Evolutionary conservation across 2,113 vertebrate species (phyloP).

Genomic region (Heterocephalus glaber): DNA sequence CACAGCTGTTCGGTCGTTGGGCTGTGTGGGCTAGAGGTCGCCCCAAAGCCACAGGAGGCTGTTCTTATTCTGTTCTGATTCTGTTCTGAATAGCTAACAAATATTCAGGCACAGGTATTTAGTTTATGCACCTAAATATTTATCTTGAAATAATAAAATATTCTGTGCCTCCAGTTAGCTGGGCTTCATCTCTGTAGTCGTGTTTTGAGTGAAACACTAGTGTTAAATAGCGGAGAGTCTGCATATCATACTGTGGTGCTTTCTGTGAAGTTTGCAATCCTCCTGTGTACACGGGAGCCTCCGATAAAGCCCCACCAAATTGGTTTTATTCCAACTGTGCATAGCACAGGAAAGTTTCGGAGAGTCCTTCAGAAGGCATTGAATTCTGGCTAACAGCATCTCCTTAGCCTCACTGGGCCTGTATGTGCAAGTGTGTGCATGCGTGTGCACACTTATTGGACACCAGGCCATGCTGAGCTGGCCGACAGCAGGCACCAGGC

Average conservation of each 20-base stretch:
- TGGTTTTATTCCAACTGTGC: background rate
- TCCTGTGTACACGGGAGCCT: background rate
- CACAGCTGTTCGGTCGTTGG: background rate
- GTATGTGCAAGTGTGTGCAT: background rate
- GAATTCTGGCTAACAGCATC: background rate
- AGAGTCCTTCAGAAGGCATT: background rate
- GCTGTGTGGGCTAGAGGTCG: background rate
- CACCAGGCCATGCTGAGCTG: background rate
- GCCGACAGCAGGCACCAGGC: background rate
- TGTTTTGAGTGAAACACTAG: background rate
- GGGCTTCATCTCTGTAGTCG: background rate
- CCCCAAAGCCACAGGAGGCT: background rate
- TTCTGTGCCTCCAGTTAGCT: background rate
- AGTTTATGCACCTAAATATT: background rate
- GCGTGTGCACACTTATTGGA: background rate
- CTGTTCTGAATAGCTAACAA: background rate
- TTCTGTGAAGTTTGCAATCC: background rate
- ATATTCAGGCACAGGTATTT: background rate
- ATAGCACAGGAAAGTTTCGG: background rate
- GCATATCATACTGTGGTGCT: background rate
- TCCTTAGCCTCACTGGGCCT: background rate
- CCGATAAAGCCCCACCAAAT: background rate
- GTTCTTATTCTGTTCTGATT: background rate
- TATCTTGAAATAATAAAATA: background rate
- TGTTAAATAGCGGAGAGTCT: background rate